Base-by-base conservation (phyloP, 2,113 vertebrate species). In the Helogale parvula region DNA sequence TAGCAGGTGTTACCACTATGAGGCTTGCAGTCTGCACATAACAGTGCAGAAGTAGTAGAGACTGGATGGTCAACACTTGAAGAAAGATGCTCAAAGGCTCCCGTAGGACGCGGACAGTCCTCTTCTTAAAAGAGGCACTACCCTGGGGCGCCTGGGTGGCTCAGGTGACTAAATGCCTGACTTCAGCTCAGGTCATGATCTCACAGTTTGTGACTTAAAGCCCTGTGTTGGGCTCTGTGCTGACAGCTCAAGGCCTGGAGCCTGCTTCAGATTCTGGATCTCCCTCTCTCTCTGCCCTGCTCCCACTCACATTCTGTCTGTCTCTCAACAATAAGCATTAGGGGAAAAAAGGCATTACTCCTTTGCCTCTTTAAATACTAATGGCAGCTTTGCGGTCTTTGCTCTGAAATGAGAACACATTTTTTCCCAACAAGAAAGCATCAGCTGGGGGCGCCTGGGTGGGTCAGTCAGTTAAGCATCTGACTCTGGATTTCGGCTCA, bases 361-460 rank as follows among this genome's bases (percentile, higher is more conserved):
- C 7, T 45, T 76, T 33, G 76, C 57, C 31, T 90, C n/a, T 83
- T 25, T 68, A 87, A 71, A 95, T 77, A 72, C 63, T 16, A 77
- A 31, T 29, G 35, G 29, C 74, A 94, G 45, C 7, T 90, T 86
- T 83, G 71, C 12, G 77, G 31, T 54, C 72, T 82, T 82, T 88
- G n/a, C 54, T 68, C 81, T 85, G 68, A 90, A 87, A 93, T 83
- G 8, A 77, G 57, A 96, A 87, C 19, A 77, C 21, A 90, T 84
- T 88, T 77, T 29, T 83, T n/a, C 87, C 41, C 41, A 77, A 35
- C 11, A 74, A 92, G 41, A 85, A 90, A 57, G 45, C 31, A 9
- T 84, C 72, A 80, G 14, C 54, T 57, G 21, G 54, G 54, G 54
- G 54, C 7, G 19, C 54, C 19, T 21, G 54, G 54, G 19, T 57